phyloP scores from a whole-genome alignment of 2,888 invertebrate genomes.

The Zhengitettix transpicula region DNA sequence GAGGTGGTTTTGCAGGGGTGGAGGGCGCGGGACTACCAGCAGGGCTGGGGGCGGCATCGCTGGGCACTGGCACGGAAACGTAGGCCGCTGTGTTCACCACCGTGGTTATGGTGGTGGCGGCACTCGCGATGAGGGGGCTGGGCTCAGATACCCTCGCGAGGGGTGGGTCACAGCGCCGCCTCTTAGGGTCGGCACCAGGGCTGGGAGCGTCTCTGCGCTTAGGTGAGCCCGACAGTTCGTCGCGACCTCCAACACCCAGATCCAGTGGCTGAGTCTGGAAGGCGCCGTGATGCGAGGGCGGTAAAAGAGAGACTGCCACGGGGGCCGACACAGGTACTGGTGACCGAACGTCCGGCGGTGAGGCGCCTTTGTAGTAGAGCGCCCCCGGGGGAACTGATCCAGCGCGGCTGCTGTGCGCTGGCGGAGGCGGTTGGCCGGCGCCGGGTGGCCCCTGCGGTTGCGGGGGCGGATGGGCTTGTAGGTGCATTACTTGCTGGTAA shows the following conservation, averaged over 20 bases:
- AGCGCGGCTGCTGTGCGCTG: constrained; percentile 28
- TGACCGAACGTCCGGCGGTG: constrained; percentile 3
- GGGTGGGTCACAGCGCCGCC: not conserved
- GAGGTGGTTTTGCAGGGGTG: constrained; percentile 24
- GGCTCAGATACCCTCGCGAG: constrained; percentile 31
- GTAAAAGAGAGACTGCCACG: constrained; percentile 20
- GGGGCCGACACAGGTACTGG: constrained; percentile 8
- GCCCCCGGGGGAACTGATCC: constrained; percentile 15
- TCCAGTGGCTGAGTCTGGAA: constrained; percentile 63
- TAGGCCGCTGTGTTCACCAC: constrained; percentile 28
- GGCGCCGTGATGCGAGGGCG: constrained; percentile 21
- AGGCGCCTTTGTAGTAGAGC: constrained; percentile 16
- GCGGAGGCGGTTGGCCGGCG: constrained; percentile 30
- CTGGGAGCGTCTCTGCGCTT: not conserved
- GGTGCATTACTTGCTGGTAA: constrained; percentile 34
- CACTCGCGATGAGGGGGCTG: constrained; percentile 47
- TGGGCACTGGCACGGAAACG: constrained; percentile 27
- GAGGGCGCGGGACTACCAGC: constrained; percentile 23
- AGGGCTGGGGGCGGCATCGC: constrained; percentile 41
- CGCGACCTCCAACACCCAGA: constrained; percentile 40
- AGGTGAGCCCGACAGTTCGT: not conserved
- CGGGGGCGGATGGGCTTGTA: constrained; percentile 19
- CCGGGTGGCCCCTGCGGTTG: constrained; percentile 22
- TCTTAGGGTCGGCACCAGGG: not conserved
- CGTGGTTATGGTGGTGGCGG: constrained; percentile 38